Evolutionary conservation across 2,888 invertebrate species (phyloP).

Genomic region (Poecilus cupreus): DNA sequence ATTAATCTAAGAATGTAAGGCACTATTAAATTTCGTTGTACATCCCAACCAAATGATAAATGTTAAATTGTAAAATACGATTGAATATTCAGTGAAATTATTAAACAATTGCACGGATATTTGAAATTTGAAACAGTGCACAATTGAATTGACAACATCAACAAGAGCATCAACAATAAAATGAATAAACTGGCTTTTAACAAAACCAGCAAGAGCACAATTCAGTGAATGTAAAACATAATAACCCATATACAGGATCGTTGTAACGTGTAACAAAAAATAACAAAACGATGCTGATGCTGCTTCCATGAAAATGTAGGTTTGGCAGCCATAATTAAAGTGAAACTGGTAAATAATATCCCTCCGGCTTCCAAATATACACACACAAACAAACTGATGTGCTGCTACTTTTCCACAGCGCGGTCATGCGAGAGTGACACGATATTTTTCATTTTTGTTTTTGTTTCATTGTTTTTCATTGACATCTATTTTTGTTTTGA

Average conservation of each 20-base stretch:
- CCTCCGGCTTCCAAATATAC: neutral
- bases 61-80: too few species aligned
- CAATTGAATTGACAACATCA: neutral
- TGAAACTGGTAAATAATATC: constrained; percentile 35
- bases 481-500: neutral
- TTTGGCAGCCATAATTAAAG: constrained; percentile 36
- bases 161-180: neutral
- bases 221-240: constrained; percentile 8
- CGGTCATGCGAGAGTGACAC: constrained; percentile 16
- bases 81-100: too few species aligned
- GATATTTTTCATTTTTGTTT: neutral
- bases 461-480: constrained; percentile 1
- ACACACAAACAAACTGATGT: neutral
- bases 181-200: neutral
- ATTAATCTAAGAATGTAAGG: too few species aligned
- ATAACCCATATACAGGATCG: constrained; percentile 3
- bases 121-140: too few species aligned
- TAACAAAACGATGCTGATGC: neutral
- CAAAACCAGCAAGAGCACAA: neutral
- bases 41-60: too few species aligned
- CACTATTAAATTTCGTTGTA: too few species aligned
- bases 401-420: neutral
- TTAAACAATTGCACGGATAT: too few species aligned
- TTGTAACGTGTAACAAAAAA: constrained; percentile 21
- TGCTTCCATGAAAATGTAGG: constrained; percentile 30